Evolutionary conservation across 2,113 vertebrate genomes (phyloP).

Genomic region (Oreochromis aureus): DNA sequence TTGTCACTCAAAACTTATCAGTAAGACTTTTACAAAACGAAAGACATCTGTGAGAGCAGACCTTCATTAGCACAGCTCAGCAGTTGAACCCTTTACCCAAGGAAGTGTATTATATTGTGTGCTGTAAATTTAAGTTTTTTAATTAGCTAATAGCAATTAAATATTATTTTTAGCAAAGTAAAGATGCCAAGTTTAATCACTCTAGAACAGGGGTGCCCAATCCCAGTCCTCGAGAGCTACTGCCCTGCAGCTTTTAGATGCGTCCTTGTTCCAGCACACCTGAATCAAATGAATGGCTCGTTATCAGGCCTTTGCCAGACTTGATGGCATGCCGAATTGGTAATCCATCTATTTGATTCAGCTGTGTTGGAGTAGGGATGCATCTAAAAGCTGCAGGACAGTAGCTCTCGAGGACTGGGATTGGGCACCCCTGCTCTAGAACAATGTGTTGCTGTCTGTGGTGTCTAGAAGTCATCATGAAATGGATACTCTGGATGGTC

Average conservation of each 20-base stretch:
- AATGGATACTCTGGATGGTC: slow-evolving; percentile 73
- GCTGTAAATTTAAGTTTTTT: not conserved
- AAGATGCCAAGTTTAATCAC: rapidly evolving
- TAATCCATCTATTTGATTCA: no score
- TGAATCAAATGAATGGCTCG: no score
- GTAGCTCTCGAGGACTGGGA: no score
- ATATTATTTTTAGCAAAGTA: not conserved
- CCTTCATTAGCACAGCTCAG: not conserved
- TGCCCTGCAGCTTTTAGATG: no score
- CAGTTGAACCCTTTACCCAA: not conserved
- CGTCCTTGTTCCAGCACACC: no score
- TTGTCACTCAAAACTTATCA: not conserved
- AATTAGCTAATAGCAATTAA: not conserved
- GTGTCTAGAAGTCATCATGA: slow-evolving; percentile 57
- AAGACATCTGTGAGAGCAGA: not conserved
- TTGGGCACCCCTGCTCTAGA: no score
- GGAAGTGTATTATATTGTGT: not conserved
- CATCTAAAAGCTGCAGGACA: no score
- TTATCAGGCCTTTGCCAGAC: no score
- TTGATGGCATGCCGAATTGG: no score
- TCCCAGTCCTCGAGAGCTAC: no score
- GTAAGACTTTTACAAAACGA: not conserved
- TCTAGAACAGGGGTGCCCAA: no score
- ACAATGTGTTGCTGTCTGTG: not conserved
- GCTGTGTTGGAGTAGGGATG: no score